These are phyloP conservation scores for Macrostomum cliftonense DNA, from an alignment of 2,888 invertebrate genomes.

Conservation along the genomic window DNA sequence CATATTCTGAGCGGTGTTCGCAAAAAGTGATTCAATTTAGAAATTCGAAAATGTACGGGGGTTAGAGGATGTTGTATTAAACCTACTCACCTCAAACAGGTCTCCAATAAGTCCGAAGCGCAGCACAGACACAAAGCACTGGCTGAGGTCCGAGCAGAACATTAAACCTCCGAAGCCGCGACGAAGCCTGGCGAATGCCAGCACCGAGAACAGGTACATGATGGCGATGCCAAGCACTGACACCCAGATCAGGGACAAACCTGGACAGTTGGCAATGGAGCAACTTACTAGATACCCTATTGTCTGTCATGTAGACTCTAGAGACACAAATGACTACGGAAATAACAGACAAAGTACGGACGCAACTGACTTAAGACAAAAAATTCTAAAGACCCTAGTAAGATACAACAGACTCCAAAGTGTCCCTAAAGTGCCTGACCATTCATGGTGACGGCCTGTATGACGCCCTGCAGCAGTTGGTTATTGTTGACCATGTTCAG, in stretches of 20 bases:
- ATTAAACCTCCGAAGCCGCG: constrained; percentile 27
- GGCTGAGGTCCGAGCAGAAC: constrained; percentile 32
- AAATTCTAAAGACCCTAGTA: too few species aligned
- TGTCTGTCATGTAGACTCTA: too few species aligned
- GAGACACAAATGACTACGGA: too few species aligned
- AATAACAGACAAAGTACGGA: too few species aligned
- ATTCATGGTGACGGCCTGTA: constrained; percentile 36
- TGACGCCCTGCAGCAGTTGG: constrained; percentile 34
- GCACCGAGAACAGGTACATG: constrained; percentile 35
- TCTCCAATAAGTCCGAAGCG: constrained; percentile 36
- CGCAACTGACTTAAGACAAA: too few species aligned
- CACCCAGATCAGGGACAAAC: constrained; percentile 35
- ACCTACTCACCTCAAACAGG: constrained; percentile 25
- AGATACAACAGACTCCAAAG: too few species aligned
- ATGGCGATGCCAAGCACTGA: constrained; percentile 33
- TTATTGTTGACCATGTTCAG: constrained; percentile 37
- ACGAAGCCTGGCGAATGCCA: constrained; percentile 34
- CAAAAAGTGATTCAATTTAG: too few species aligned
- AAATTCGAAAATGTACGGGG: too few species aligned
- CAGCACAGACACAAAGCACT: constrained; percentile 36
- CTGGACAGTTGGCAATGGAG: constrained; percentile 15
- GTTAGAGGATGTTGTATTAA: too few species aligned
- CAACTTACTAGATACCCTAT: too few species aligned
- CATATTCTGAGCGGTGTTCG: constrained; percentile 14
- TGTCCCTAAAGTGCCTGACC: constrained; percentile 20